These are phyloP conservation scores for Drosophila rhopaloa DNA, from an alignment of 1,140 invertebrate genomes.

Conservation along the genomic window DNA sequence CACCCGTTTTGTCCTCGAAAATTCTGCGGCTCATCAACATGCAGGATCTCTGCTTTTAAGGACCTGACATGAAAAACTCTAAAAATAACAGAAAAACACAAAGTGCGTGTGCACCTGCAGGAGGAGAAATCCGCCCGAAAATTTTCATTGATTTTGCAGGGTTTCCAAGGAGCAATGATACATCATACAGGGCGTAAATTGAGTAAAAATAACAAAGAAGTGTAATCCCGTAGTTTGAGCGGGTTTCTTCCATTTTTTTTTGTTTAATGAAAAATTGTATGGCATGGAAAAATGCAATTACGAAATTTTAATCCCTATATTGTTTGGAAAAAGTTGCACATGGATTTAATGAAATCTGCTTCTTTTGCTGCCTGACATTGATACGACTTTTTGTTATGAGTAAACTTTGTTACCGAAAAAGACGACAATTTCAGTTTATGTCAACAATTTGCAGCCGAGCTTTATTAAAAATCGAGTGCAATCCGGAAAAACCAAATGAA, in stretches of 20 bases:
- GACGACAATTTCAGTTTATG: background rate
- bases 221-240: conserved; percentile 5
- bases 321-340: conserved; percentile 33
- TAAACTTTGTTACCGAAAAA: background rate
- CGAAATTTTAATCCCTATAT: conserved; percentile 2
- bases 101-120: conserved; percentile 22
- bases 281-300: background rate
- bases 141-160: conserved; percentile 22
- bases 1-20: conserved; percentile 16
- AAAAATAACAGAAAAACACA: conserved; percentile 12
- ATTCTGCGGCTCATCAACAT: conserved; percentile 9
- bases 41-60: conserved; percentile 13
- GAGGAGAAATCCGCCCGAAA: conserved; percentile 21
- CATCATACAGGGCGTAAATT: conserved; percentile 16
- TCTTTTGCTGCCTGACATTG: background rate
- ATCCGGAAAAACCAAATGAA: too few species aligned
- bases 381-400: background rate
- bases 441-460: background rate
- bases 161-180: conserved; percentile 22
- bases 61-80: conserved; percentile 30
- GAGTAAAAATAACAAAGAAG: background rate
- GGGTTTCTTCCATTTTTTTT: background rate
- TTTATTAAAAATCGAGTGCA: background rate
- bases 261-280: background rate
- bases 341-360: background rate